Percentiles rank a stretch among this genome's conserved stretches.
Evolutionary conservation across 1,140 invertebrate genomes (phyloP).

Genomic region (Melitaea cinxia): DNA sequence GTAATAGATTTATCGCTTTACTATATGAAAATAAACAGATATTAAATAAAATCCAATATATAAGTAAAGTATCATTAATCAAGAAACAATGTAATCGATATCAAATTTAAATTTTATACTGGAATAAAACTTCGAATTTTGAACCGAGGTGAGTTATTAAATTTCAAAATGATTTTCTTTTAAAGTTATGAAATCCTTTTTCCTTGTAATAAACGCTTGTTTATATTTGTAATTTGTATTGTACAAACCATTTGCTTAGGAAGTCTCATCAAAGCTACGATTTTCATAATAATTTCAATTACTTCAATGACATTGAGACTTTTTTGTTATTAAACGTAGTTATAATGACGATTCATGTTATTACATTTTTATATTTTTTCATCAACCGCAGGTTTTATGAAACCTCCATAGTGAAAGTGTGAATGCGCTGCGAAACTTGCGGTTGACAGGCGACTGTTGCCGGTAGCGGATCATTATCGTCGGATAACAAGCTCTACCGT

Average conservation of each 20-base stretch:
- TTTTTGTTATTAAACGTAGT: neutral
- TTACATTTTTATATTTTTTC: neutral
- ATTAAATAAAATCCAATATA: too few species aligned
- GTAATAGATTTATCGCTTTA: slow-evolving; percentile 30
- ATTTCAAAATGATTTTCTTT: neutral
- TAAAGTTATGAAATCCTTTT: neutral
- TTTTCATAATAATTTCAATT: slow-evolving; percentile 1
- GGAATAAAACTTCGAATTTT: too few species aligned
- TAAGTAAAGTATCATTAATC: too few species aligned
- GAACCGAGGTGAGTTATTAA: too few species aligned
- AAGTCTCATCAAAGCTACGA: neutral
- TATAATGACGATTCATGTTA: neutral
- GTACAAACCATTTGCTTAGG: neutral
- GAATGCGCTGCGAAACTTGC: slow-evolving; percentile 22
- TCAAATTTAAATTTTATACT: too few species aligned
- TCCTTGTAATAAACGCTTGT: neutral
- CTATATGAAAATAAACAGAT: neutral
- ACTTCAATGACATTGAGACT: too few species aligned
- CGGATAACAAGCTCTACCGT: slow-evolving; percentile 20
- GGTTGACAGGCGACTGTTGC: slow-evolving; percentile 1
- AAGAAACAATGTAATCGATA: too few species aligned
- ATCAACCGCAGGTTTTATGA: slow-evolving; percentile 15
- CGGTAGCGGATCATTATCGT: slow-evolving; percentile 11
- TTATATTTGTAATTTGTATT: neutral
- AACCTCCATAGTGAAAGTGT: slow-evolving; percentile 33